Evolutionary conservation across 2,113 vertebrate species (phyloP).

Genomic region (Dicaeum eximium): DNA sequence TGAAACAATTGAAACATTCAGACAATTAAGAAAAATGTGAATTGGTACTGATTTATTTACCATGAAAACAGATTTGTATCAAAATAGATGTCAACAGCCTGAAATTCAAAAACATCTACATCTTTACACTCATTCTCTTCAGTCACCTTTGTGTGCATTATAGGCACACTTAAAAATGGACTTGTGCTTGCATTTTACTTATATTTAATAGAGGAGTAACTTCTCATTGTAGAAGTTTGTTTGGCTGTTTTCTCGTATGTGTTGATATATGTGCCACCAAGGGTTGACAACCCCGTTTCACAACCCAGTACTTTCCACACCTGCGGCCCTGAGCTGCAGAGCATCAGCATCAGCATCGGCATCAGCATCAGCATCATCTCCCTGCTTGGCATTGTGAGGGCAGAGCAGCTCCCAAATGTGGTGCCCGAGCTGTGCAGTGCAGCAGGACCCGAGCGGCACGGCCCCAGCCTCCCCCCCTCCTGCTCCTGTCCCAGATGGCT

Average conservation of each 20-base stretch:
- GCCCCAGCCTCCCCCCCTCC: background rate
- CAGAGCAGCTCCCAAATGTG: background rate
- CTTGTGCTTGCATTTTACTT: background rate
- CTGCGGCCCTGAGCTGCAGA: background rate
- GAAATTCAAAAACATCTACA: background rate
- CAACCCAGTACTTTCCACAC: background rate
- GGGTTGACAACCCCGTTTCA: background rate
- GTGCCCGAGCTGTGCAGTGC: accelerated
- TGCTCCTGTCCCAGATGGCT: background rate
- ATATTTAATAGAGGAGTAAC: background rate
- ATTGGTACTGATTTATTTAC: background rate
- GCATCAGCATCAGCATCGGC: background rate
- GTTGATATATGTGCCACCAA: accelerated
- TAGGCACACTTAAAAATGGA: background rate
- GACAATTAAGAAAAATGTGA: background rate
- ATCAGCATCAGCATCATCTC: background rate
- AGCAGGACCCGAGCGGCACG: accelerated
- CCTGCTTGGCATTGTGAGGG: background rate
- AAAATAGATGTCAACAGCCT: background rate
- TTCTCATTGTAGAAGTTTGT: background rate
- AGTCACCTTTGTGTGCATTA: background rate
- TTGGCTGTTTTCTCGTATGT: background rate
- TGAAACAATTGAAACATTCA: slow-evolving; percentile 13
- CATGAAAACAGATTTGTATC: background rate
- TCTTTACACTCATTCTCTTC: background rate